These are phyloP conservation scores for Ostrea denselamellosa DNA, from an alignment of 1,140 invertebrate species.

Conservation along the genomic window DNA sequence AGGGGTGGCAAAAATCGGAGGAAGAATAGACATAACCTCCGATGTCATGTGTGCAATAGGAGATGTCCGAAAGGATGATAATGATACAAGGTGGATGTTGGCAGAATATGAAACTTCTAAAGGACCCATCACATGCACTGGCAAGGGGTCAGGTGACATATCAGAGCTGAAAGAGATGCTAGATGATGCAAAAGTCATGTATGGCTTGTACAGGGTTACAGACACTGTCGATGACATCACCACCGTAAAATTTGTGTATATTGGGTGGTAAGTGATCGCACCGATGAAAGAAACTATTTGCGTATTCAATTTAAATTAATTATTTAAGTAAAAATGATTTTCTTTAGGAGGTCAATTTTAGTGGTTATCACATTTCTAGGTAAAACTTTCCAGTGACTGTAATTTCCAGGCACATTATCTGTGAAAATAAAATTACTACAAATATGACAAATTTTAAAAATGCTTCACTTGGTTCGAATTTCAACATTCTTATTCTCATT, in stretches of 20 bases:
- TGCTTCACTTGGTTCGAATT: too few species aligned
- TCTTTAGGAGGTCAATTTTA: too few species aligned
- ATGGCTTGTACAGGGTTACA: slow-evolving; percentile 71
- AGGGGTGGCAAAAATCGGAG: slow-evolving; percentile 58
- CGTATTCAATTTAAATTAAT: too few species aligned
- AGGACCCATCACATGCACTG: slow-evolving; percentile 63
- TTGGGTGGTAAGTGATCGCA: slow-evolving; percentile 71
- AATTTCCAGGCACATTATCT: too few species aligned
- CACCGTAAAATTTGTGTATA: slow-evolving; percentile 77
- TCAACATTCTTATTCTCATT: too few species aligned
- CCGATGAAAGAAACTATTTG: not conserved
- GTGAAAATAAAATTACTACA: too few species aligned
- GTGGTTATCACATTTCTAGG: too few species aligned
- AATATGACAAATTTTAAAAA: too few species aligned
- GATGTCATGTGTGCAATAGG: slow-evolving; percentile 67
- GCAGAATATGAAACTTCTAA: slow-evolving; percentile 71
- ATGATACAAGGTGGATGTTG: slow-evolving; percentile 65
- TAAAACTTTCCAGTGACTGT: too few species aligned
- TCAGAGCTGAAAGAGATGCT: slow-evolving; percentile 64
- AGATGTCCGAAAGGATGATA: slow-evolving; percentile 61
- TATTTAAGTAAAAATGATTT: too few species aligned
- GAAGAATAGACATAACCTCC: slow-evolving; percentile 59
- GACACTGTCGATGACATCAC: slow-evolving; percentile 73
- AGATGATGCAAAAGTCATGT: slow-evolving; percentile 67
- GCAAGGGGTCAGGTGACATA: slow-evolving; percentile 68